Conservation (phyloP, 1,140 invertebrate genomes). For the Spodoptera frugiperda region DNA sequence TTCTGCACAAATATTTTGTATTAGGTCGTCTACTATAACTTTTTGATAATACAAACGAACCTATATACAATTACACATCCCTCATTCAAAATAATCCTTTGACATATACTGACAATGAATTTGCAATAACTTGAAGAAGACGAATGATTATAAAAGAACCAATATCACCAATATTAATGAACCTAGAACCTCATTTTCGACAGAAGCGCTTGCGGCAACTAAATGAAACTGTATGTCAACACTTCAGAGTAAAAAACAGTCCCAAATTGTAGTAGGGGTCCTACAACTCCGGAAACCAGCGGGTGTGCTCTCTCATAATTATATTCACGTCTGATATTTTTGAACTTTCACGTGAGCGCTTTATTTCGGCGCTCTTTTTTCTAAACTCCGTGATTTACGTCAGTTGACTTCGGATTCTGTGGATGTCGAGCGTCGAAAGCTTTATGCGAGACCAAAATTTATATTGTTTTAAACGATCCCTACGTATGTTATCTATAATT, state of each 20-base stretch:
- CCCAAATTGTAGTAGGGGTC: conserved; percentile 62
- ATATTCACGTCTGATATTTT: conserved; percentile 84
- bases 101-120: too few relatives aligned
- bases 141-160: too few relatives aligned
- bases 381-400: conserved; percentile 83
- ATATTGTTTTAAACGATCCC: conserved; percentile 81
- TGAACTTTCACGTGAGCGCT: conserved; percentile 84
- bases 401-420: conserved; percentile 67
- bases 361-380: conserved; percentile 79
- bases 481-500: conserved; percentile 57
- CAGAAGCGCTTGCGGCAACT: too few relatives aligned
- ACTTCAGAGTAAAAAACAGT: conserved; percentile 19
- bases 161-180: too few relatives aligned
- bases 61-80: too few relatives aligned
- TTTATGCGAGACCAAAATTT: conserved; percentile 79
- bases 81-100: too few relatives aligned
- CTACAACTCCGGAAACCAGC: conserved; percentile 78
- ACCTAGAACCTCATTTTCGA: too few relatives aligned
- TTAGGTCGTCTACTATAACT: too few relatives aligned
- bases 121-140: too few relatives aligned
- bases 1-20: too few relatives aligned
- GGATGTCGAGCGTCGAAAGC: conserved; percentile 74
- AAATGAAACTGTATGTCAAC: too few relatives aligned
- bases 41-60: too few relatives aligned
- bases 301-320: conserved; percentile 82